A percentile compares a stretch with the other conserved stretches of the same genome.
Conservation (phyloP, 64 coral and sea anemone species). For the Cladopsammia gracilis region DNA sequence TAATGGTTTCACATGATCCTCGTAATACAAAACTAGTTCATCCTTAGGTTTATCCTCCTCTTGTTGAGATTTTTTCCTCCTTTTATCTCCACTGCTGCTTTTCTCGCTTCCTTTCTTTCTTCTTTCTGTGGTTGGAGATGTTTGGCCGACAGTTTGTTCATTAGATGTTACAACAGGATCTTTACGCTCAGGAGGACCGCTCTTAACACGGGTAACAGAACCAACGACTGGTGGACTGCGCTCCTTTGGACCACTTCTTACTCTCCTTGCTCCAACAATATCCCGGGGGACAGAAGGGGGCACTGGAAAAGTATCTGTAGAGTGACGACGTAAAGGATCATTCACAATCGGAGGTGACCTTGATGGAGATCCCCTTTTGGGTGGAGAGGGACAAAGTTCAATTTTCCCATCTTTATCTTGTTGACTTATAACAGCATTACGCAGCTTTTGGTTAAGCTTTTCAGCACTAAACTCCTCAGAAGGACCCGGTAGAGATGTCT, state of each 20-base stretch:
- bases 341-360: constrained; percentile 19
- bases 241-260: constrained; percentile 94
- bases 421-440: neutral
- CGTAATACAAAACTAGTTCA: constrained; percentile 80
- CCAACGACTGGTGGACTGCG: constrained; percentile 54
- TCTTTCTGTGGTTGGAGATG: constrained; percentile 21
- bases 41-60: constrained; percentile 77
- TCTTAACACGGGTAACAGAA: constrained; percentile 49
- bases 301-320: constrained; percentile 60
- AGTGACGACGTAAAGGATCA: constrained; percentile 46
- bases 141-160: neutral
- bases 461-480: constrained; percentile 44
- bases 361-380: constrained; percentile 66
- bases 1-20: constrained; percentile 81
- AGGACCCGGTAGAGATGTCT: constrained; percentile 20
- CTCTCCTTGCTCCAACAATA: constrained; percentile 52
- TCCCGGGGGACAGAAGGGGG: constrained; percentile 75
- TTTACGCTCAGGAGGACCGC: constrained; percentile 20
- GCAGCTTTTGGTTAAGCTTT: constrained; percentile 38
- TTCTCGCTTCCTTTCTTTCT: constrained; percentile 62
- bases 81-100: constrained; percentile 86
- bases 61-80: constrained; percentile 54
- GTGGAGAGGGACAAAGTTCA: constrained; percentile 83
- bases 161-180: neutral
- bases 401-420: neutral